These are phyloP conservation scores for Sturmia bella DNA, from an alignment of 2,888 invertebrate species.

Conservation along the genomic window DNA sequence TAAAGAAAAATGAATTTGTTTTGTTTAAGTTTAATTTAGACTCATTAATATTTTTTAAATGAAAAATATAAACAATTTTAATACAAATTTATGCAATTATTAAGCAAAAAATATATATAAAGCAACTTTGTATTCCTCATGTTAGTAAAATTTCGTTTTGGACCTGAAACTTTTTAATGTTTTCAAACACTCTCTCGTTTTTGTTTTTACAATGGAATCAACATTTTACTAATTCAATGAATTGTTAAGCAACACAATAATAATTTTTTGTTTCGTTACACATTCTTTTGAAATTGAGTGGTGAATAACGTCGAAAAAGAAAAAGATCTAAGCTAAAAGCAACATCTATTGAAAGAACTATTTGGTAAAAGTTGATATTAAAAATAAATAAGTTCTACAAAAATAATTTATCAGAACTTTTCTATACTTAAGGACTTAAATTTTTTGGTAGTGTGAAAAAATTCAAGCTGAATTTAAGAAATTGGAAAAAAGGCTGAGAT, in stretches of 20 bases:
- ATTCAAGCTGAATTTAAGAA: no score
- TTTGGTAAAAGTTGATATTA: background rate
- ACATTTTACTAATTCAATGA: constrained; percentile 35
- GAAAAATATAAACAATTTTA: constrained; percentile 22
- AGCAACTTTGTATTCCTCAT: constrained; percentile 79
- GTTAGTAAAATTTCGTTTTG: constrained; percentile 80
- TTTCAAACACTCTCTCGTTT: constrained; percentile 27
- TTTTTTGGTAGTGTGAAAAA: no score
- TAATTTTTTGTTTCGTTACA: constrained; percentile 17
- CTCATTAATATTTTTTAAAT: constrained; percentile 72
- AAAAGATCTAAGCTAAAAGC: background rate
- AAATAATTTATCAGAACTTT: background rate
- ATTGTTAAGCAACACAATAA: constrained; percentile 32
- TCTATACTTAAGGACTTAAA: background rate
- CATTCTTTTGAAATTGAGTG: constrained; percentile 17
- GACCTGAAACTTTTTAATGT: constrained; percentile 74
- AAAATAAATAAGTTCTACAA: no score
- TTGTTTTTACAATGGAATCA: constrained; percentile 33
- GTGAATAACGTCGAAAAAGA: constrained; percentile 47
- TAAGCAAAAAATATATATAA: constrained; percentile 69
- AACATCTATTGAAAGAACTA: background rate
- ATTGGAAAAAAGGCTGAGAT: no score
- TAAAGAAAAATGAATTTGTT: constrained; percentile 73
- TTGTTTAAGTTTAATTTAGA: constrained; percentile 75
- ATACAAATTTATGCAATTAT: constrained; percentile 23